Conservation (phyloP, 2,797 vertebrate species). For the Falco berigora region DNA sequence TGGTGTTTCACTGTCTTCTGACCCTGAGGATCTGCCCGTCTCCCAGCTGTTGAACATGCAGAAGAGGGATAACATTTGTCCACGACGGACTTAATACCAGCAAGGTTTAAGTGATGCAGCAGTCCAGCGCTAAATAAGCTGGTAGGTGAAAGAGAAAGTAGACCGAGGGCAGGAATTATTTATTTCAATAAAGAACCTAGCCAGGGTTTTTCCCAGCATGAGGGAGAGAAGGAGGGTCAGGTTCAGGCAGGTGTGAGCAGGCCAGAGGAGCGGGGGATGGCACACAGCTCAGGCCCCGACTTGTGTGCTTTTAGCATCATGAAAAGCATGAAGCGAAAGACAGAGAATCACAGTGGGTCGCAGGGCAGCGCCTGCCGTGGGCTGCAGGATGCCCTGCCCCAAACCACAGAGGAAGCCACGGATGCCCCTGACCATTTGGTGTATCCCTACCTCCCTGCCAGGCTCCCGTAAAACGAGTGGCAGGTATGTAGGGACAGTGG, state of each 20-base stretch:
- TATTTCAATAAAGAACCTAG: background rate
- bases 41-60: background rate
- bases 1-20: background rate
- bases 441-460: accelerated
- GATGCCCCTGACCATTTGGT: accelerated
- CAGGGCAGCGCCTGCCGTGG: background rate
- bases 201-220: background rate
- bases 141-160: background rate
- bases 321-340: background rate
- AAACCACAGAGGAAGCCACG: accelerated
- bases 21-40: background rate
- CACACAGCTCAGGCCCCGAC: background rate
- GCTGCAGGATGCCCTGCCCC: background rate
- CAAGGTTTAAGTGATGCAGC: background rate
- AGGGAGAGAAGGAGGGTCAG: background rate
- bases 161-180: background rate
- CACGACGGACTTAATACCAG: background rate
- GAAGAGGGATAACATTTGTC: background rate
- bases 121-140: background rate
- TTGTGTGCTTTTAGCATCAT: background rate
- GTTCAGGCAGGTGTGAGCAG: background rate
- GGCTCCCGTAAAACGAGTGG: background rate
- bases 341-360: background rate
- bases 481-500: background rate
- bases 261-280: accelerated